Evolutionary conservation across 2,113 vertebrate species (phyloP).

Genomic region (Noturus placidus): DNA sequence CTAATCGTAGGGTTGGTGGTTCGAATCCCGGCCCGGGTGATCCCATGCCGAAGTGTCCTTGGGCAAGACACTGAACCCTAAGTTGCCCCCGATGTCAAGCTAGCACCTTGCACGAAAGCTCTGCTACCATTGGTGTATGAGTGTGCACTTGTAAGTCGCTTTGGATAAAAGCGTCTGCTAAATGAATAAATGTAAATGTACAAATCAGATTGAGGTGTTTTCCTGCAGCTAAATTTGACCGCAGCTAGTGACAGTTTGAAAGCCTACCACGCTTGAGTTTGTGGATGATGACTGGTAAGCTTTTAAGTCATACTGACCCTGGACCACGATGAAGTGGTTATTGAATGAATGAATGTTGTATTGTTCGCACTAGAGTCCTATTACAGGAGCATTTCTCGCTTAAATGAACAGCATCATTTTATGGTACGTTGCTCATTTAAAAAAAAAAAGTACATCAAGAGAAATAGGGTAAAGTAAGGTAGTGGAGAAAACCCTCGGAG

Average conservation of each 20-base stretch:
- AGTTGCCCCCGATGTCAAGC: too few relatives aligned
- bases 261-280: not conserved
- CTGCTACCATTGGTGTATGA: too few relatives aligned
- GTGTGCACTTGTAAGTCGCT: too few relatives aligned
- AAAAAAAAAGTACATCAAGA: not conserved
- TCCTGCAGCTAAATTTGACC: not conserved
- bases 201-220: not conserved
- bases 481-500: not conserved
- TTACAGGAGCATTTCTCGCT: not conserved
- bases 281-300: not conserved
- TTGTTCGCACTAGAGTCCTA: not conserved
- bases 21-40: too few relatives aligned
- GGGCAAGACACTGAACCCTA: too few relatives aligned
- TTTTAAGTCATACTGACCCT: not conserved
- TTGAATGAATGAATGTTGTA: not conserved
- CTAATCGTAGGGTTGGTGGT: too few relatives aligned
- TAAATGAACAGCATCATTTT: not conserved
- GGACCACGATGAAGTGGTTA: not conserved
- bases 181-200: too few relatives aligned
- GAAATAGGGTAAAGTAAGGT: not conserved
- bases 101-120: too few relatives aligned
- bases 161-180: too few relatives aligned
- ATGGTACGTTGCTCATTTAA: too few relatives aligned
- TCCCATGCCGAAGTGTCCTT: too few relatives aligned
- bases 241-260: not conserved